Evolutionary conservation across 2,888 invertebrate species (phyloP).

Genomic region (Pheosia gnoma): DNA sequence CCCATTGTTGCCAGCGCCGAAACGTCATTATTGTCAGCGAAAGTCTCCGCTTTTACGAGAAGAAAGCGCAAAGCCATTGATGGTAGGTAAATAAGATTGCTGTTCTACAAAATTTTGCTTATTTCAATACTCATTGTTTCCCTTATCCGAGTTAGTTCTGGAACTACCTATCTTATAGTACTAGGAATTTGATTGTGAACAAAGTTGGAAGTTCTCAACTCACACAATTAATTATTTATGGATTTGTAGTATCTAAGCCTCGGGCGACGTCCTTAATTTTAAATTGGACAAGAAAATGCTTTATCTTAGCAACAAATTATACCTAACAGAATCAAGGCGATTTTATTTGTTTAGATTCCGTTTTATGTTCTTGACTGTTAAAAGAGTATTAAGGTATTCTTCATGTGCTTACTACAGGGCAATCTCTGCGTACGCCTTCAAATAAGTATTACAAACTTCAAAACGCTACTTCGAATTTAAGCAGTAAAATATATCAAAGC

Average conservation of each 20-base stretch:
- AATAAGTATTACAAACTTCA: not conserved
- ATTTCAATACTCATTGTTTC: conserved; percentile 43
- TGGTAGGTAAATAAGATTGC: conserved; percentile 58
- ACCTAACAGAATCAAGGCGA: too few relatives aligned
- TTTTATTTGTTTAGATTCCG: too few relatives aligned
- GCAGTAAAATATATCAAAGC: not conserved
- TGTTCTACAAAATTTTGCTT: conserved; percentile 48
- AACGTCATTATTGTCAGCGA: conserved; percentile 68
- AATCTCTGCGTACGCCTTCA: not conserved
- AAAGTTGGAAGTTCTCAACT: conserved; percentile 36
- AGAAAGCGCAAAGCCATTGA: conserved; percentile 66
- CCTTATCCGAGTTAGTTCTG: conserved; percentile 35
- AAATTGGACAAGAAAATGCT: not conserved
- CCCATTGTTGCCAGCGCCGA: conserved; percentile 56
- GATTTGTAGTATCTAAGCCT: conserved; percentile 18
- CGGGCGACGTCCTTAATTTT: not conserved
- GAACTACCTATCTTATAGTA: not conserved
- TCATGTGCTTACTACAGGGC: not conserved
- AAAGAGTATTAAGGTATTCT: too few relatives aligned
- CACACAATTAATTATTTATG: conserved; percentile 34
- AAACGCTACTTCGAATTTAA: not conserved
- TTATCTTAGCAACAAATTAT: not conserved
- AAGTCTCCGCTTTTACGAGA: conserved; percentile 60
- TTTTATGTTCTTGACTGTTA: too few relatives aligned
- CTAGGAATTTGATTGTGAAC: conserved; percentile 19